Evolutionary conservation across 2,797 vertebrate genomes (phyloP), one percentile per base, ranked within the genome.

Genomic region (Neosilurus hyrtlii): DNA sequence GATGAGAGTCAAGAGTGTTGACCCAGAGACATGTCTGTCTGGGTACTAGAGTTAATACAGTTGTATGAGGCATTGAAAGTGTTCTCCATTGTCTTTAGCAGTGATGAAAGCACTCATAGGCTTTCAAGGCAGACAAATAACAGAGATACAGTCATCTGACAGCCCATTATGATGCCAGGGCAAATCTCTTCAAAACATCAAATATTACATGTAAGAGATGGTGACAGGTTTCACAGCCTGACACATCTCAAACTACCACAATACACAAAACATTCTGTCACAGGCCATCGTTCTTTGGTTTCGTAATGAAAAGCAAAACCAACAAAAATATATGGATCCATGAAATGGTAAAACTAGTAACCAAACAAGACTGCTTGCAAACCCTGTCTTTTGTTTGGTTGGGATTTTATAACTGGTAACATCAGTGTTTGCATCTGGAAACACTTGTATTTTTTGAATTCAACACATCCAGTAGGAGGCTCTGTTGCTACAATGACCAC

Each of bases 171-270:
- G 14, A 37, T 59, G 30, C 73, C 54, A 22, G 66, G 54, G 54
- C 54, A 78, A 14, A 83, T 56, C 37, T 77, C 52, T 11, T n/a
- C 22, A 16, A 43, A 78, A 56, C n/a, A 22, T 82, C 63, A 77
- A 70, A 68, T 52, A 75, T 76, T 10, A 26, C 62, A 37, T 15
- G 26, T 24, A 61, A 82, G 63, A 67, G 2, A 54, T 11, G 16
- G 54, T 62, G 37, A 70, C 9, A 35, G 15, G 63, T 51, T 68
- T 68, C 54, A 57, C 37, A 75, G 71, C 15, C 61, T n/a, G 59
- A 49, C 16, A 68, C 18, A 59, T 35, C 52, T 18, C 37, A 63
- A n/a, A 76, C 20, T 37, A 61, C 30, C 43, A 63, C 59, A 78
- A 51, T 11, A 51, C n/a, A 49, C 43, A 51, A 78, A 26, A 26